Conservation (phyloP, 2,113 vertebrate species). For the Anarhynchus alexandrinus region DNA sequence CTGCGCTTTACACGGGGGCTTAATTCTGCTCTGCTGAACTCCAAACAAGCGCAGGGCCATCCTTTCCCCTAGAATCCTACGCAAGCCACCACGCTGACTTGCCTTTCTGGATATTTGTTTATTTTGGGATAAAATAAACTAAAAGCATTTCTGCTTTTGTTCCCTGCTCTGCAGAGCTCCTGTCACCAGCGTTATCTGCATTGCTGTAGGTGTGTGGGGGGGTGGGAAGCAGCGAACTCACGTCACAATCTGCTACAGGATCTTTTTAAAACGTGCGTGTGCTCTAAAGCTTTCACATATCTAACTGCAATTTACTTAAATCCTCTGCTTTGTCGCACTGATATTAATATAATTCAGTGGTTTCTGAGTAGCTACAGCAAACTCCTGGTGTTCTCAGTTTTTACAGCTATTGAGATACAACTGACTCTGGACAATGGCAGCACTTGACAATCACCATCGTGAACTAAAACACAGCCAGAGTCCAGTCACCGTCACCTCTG, state of each 20-base stretch:
- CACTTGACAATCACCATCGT: background rate
- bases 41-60: accelerated
- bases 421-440: background rate
- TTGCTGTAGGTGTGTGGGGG: background rate
- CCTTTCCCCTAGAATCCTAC: accelerated
- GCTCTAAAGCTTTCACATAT: background rate
- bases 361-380: background rate
- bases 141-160: background rate
- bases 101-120: background rate
- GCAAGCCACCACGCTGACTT: background rate
- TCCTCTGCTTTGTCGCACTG: background rate
- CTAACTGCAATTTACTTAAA: background rate
- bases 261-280: accelerated
- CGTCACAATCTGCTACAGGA: background rate
- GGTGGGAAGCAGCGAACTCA: background rate
- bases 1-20: background rate
- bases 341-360: background rate
- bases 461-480: background rate
- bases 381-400: background rate
- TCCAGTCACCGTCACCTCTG: background rate
- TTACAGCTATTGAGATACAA: accelerated
- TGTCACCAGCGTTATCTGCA: too few relatives aligned
- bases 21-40: background rate
- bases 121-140: background rate
- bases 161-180: background rate